Base-by-base conservation (phyloP, 2,113 vertebrate genomes). In the Mixornis gularis region DNA sequence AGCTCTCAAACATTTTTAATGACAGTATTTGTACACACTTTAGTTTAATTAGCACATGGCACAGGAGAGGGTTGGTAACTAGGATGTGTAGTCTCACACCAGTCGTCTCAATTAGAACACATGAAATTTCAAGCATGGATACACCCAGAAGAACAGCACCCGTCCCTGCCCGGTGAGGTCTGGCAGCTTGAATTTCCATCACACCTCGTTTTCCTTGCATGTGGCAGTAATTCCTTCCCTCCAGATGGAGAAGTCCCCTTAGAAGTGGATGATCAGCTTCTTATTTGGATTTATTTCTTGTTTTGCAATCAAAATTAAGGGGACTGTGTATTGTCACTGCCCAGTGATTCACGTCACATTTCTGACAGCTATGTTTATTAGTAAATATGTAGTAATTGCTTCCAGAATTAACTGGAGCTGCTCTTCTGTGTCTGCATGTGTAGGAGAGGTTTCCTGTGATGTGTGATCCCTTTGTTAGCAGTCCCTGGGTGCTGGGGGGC, bases 1-100 rank as follows among this genome's bases (percentile, higher is more conserved):
- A 59, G 95, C 95, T 93, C 95, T 96, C 96, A 93, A 92, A 96
- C 51, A 59, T 79, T 89, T 96, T 94, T 94, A 95, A 95, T 96
- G 92, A 91, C 94, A 87, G 89, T 93, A 96, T 94, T 93, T 96
- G 92, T 94, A 96, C 89, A 94, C 71, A 82, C 85, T 96, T 92
- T 93, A 87, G 80, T 94, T 94, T 92, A 93, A 96, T 96, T 96
- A 96, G 96, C 96, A 95, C 89, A 91, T 94, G 89, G 87, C 96
- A 91, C 81, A 87, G 79, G 79, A 93, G 92, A 87, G 79, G 55
- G 40, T 66, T 91, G 78, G 92, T 96, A 89, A 82, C 92, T 85
- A 93, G 95, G 92, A 92, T 95, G 70, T 96, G 86, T 69, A 83
- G 86, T 85, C 92, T 95, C 94, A 85, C 87, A 92, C 71, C 94